Base-by-base conservation (phyloP, 2,888 invertebrate species). In the Dioctria rufipes region DNA sequence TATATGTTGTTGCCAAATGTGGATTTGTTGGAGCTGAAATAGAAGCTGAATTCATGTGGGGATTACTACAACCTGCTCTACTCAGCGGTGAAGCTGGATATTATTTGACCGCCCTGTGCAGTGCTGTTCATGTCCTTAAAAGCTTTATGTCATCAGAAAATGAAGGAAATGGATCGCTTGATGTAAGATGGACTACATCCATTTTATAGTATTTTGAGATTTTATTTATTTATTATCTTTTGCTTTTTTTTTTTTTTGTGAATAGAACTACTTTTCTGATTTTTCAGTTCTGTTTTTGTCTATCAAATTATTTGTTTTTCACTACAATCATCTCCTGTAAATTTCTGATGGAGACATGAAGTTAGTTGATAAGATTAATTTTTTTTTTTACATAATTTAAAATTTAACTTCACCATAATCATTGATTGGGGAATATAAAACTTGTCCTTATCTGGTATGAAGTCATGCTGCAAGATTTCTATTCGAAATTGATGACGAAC, bases 11-110 rank as follows among this genome's bases (percentile, higher is more conserved):
- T 84, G 96, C 97, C 1, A 95, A 96, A 83, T 95, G 96, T 84
- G 95, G 95, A 51, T 93, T 97, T 85, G 94, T 98, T 5, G 95
- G 96, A 46, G 98, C 97, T 0, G 98, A 98, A 90, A 93, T 98
- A 80, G 98, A 98, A 88, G 97, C 97, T 0, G 97, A 98, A 87
- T 95, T 97, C 87, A 98, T 98, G 97, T 97, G 97, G 91, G 97
- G 95, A 3, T 91, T 99, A 58, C 90, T 98, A 51, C 98, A 98
- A 81, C 96, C 96, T 1, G 96, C 97, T 0, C 89, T 98, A 77
- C 91, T 97, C 71, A 95, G 95, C 0, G 98, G 98, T 3, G 98
- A 98, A 88, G 97, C 97, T 0, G 97, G 97, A 4, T 98, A 98
- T 89, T 98, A 98, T 88, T 92, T 98, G 81, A 97, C 98, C 0